Evolutionary conservation across 1,140 invertebrate genomes (phyloP).

Genomic region (Drosophila persimilis): DNA sequence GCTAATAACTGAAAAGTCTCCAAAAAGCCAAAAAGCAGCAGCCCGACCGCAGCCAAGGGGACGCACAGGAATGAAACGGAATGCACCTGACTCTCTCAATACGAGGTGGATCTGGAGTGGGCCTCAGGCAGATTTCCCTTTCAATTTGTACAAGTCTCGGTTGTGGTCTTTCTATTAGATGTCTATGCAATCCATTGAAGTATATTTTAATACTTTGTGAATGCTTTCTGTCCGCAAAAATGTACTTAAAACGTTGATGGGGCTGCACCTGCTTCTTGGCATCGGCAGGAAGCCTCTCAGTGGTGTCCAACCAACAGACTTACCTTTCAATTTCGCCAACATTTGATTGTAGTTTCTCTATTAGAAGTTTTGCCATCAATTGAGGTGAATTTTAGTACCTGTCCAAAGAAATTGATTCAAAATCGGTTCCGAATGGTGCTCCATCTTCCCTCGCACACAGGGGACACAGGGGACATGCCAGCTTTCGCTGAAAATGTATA

Average conservation of each 20-base stretch:
- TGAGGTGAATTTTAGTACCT: too few species aligned
- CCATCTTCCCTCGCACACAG: neutral
- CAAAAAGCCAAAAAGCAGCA: conserved; percentile 17
- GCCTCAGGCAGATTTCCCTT: neutral
- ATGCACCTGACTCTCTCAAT: neutral
- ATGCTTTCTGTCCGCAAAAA: too few species aligned
- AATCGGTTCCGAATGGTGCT: too few species aligned
- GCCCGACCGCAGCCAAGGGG: conserved; percentile 53
- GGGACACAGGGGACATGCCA: conserved; percentile 12
- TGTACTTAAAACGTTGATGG: too few species aligned
- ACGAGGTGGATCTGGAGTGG: neutral
- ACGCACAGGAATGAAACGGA: conserved; percentile 58
- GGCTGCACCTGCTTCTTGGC: too few species aligned
- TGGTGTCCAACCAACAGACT: neutral
- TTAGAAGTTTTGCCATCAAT: too few species aligned
- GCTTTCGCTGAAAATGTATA: conserved; percentile 53
- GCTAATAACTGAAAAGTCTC: conserved; percentile 74
- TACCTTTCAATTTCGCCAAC: conserved; percentile 41
- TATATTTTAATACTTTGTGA: too few species aligned
- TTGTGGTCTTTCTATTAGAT: neutral
- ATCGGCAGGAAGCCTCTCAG: too few species aligned
- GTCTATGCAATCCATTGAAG: neutral
- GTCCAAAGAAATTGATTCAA: too few species aligned
- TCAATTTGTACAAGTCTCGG: too few species aligned
- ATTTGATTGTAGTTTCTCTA: too few species aligned